A percentile compares a stretch with the other conserved stretches of the same genome.
Evolutionary conservation across 2,113 vertebrate genomes (phyloP).

Genomic region (Megaleporinus macrocephalus): DNA sequence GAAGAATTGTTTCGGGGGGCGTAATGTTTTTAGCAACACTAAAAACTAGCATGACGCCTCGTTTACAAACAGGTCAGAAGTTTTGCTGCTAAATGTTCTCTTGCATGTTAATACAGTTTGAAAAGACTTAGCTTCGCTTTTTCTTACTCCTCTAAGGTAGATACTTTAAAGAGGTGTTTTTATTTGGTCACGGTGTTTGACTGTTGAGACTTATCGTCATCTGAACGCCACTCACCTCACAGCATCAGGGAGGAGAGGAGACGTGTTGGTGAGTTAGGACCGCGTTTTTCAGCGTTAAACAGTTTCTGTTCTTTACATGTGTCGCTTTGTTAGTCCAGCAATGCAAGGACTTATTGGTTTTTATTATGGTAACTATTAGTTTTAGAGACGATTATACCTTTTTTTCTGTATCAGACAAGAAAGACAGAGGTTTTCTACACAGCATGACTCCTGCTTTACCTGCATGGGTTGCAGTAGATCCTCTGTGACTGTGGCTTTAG

Average conservation of each 20-base stretch:
- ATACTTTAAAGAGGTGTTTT: no score
- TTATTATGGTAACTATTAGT: neutral
- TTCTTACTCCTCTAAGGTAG: no score
- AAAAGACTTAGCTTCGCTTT: no score
- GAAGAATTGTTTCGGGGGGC: neutral
- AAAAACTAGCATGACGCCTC: no score
- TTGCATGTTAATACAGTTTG: no score
- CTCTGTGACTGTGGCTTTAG: no score
- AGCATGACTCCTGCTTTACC: neutral
- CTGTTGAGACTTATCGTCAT: neutral
- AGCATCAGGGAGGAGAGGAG: neutral
- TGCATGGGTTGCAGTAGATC: neutral
- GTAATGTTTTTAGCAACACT: neutral
- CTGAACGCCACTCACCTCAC: neutral
- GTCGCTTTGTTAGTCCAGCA: neutral
- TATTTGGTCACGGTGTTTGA: no score
- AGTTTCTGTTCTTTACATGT: neutral
- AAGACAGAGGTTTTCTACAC: neutral
- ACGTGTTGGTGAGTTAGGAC: neutral
- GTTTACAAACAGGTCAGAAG: no score
- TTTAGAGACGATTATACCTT: no score
- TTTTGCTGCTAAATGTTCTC: neutral
- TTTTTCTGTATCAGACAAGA: neutral
- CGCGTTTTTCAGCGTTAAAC: neutral
- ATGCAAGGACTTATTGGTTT: neutral